A percentile compares a stretch with the other conserved stretches of the same genome.
Conservation (phyloP, 2,113 vertebrate genomes). For the Salvelinus alpinus region DNA sequence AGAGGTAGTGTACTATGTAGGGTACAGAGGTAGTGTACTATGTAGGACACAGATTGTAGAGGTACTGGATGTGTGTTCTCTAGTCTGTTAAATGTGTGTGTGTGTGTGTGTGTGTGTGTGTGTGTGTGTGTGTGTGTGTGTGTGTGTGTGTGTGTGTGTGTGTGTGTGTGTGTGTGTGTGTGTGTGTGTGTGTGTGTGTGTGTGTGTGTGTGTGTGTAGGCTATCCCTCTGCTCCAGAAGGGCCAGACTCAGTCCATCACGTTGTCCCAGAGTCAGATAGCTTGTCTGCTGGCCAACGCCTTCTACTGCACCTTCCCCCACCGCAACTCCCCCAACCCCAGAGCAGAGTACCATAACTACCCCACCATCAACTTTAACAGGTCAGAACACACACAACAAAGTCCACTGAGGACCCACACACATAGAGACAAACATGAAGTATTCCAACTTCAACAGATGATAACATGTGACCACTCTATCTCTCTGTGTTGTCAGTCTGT, state of each 20-base stretch:
- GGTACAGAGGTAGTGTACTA: too few species aligned
- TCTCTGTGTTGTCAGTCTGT: conserved; percentile 57
- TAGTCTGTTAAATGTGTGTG: too few species aligned
- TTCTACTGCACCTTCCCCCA: conserved; percentile 78
- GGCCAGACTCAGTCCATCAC: conserved; percentile 45
- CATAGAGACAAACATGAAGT: too few species aligned
- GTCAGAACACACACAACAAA: conserved; percentile 37
- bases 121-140: too few species aligned
- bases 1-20: too few species aligned
- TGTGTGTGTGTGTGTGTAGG: conserved; percentile 41
- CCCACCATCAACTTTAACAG: conserved; percentile 77
- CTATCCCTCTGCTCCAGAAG: conserved; percentile 63
- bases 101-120: too few species aligned
- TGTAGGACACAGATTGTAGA: too few species aligned
- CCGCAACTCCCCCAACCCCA: conserved; percentile 42
- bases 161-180: too few species aligned
- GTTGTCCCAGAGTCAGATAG: conserved; percentile 68
- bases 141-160: too few species aligned
- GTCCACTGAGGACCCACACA: background rate
- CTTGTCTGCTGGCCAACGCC: conserved; percentile 73
- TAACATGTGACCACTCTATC: background rate
- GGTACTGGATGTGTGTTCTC: too few species aligned
- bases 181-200: background rate
- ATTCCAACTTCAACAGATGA: too few species aligned
- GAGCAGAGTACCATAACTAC: conserved; percentile 59